Base-by-base conservation (phyloP, 2,888 invertebrate species). In the Electrophaes corylata region DNA sequence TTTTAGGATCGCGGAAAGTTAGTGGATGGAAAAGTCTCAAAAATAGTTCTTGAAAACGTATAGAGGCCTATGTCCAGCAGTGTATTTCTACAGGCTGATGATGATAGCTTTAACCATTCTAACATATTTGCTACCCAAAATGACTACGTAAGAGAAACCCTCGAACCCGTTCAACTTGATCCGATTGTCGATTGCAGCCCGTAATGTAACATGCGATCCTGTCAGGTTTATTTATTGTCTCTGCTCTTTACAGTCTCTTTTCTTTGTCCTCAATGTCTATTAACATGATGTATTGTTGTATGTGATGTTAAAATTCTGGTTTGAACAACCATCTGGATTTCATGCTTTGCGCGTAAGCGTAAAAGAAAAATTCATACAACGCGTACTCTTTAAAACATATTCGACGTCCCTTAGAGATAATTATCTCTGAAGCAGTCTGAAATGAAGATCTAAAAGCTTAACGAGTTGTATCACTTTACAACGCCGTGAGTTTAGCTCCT, bases 381-480 rank as follows among this genome's bases (percentile, higher is more conserved):
- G 10, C 0, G 1, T 39, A 5, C 19, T 41, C 5, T 20, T 5
- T n/a, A 19, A 20, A 19, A 41, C 4, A 20, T 19, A 41, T 12
- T 41, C 6, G n/a, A 12, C 47, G 14, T 23, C 14, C 20, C 23
- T 23, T 20, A 35, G 35, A 47, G 16, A 26, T 35, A 53, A 50
- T 49, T 33, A 18, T 16, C 29, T 20, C 29, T 12, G 20, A 47
- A 49, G 40, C 16, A 23, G 51, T 52, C 20, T 44, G 14, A 52
- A 60, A 60, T 60, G 51, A 55, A 60, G 55, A 55, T 60, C 46
- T 52, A 51, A 59, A 55, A 56, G 51, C 51, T 43, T 43, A 55
- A 60, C 47, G 43, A 51, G 51, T 67, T 62, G 60, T 64, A 57
- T 62, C 57, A 64, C 64, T 67, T 69, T 64, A 64, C 58, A 57